Percentiles rank a stretch among this genome's conserved stretches.
Evolutionary conservation across 2,113 vertebrate genomes (phyloP).

Genomic region (Capra hircus): DNA sequence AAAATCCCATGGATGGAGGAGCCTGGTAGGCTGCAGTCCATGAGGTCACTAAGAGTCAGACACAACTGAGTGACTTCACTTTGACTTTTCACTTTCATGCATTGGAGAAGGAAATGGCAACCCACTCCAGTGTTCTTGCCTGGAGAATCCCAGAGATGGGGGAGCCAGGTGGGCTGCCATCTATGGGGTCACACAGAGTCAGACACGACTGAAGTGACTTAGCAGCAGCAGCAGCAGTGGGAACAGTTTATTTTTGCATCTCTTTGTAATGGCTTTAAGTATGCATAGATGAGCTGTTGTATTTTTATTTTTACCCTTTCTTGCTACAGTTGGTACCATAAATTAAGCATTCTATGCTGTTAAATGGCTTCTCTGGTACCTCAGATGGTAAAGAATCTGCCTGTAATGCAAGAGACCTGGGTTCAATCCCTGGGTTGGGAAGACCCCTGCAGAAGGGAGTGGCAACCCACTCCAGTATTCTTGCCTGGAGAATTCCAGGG

Average conservation of each 20-base stretch:
- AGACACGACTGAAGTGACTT: too few relatives aligned
- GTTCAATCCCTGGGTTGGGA: not conserved
- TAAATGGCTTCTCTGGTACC: not conserved
- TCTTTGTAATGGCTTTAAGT: not conserved
- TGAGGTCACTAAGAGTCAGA: too few relatives aligned
- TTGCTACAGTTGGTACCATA: not conserved
- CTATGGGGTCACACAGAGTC: too few relatives aligned
- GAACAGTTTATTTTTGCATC: not conserved
- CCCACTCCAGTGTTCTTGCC: too few relatives aligned
- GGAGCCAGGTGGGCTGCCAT: too few relatives aligned
- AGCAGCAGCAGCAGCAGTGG: too few relatives aligned
- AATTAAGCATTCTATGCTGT: not conserved
- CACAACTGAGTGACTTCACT: too few relatives aligned
- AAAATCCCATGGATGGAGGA: too few relatives aligned
- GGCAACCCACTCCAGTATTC: not conserved
- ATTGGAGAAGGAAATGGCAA: too few relatives aligned
- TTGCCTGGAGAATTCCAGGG: not conserved
- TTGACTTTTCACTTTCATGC: too few relatives aligned
- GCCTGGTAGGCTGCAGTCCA: too few relatives aligned
- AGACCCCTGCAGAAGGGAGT: not conserved
- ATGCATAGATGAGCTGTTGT: not conserved
- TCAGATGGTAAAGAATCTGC: not conserved
- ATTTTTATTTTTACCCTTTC: not conserved
- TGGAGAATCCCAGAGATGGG: too few relatives aligned
- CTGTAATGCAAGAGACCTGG: not conserved